Percentiles rank a stretch among this genome's conserved stretches.
phyloP scores from a whole-genome alignment of 2,113 vertebrate genomes.

The Pyrgilauda ruficollis region DNA sequence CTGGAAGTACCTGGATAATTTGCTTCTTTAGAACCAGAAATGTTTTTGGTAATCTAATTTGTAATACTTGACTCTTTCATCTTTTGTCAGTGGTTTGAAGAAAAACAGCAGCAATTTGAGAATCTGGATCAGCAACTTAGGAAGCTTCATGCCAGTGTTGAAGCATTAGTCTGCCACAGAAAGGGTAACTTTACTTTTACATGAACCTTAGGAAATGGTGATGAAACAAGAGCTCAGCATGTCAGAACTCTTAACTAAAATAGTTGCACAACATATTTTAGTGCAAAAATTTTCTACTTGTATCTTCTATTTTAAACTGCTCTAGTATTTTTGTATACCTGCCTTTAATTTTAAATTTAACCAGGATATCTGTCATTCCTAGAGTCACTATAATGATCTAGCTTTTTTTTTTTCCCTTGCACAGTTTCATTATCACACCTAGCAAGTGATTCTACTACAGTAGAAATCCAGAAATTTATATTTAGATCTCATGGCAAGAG shows the following conservation, averaged over 20 bases:
- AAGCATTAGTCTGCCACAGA: slow-evolving; percentile 93
- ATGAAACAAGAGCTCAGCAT: background rate
- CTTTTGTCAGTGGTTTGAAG: slow-evolving; percentile 94
- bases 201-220: background rate
- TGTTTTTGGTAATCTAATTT: slow-evolving; percentile 74
- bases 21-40: slow-evolving; percentile 71
- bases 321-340: background rate
- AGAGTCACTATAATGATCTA: background rate
- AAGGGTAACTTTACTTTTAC: slow-evolving; percentile 81
- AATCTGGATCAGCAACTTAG: slow-evolving; percentile 94
- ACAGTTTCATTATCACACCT: background rate
- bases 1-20: slow-evolving; percentile 72
- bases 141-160: slow-evolving; percentile 92
- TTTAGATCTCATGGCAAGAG: background rate
- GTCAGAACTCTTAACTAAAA: background rate
- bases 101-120: slow-evolving; percentile 99
- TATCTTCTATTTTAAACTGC: background rate
- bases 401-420: background rate
- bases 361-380: background rate
- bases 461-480: background rate
- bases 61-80: slow-evolving; percentile 67
- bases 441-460: background rate
- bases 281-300: background rate
- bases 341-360: background rate
- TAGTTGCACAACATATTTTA: background rate